Evolutionary conservation across 1,140 invertebrate species (phyloP).

Genomic region (Zaprionus vittiger): DNA sequence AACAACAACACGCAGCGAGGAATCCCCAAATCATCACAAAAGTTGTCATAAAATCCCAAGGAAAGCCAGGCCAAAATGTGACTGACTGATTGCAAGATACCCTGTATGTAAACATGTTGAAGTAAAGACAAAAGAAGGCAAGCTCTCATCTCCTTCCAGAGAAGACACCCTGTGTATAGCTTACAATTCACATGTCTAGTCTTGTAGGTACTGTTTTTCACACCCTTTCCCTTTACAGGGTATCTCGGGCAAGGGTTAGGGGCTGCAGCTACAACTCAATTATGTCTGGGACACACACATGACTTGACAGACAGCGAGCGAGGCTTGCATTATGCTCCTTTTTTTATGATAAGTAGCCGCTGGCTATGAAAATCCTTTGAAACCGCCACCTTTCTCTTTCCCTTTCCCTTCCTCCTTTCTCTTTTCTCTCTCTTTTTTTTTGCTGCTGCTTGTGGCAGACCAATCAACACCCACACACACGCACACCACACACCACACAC

Average conservation of each 20-base stretch:
- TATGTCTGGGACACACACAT: constrained; percentile 74
- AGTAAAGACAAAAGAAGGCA: not conserved
- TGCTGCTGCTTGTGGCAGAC: constrained; percentile 49
- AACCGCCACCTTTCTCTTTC: constrained; percentile 26
- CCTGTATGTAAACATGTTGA: constrained; percentile 1
- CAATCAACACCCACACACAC: constrained; percentile 66
- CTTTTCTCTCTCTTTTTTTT: not conserved
- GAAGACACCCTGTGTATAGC: not conserved
- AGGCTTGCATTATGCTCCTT: constrained; percentile 63
- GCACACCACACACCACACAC: not conserved
- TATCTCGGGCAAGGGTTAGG: constrained; percentile 30
- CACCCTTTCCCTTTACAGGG: not conserved
- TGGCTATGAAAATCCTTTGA: constrained; percentile 79
- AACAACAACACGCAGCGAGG: constrained; percentile 58
- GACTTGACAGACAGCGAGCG: constrained; percentile 72
- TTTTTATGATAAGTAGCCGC: constrained; percentile 82
- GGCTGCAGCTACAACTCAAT: constrained; percentile 69
- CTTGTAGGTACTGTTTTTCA: not conserved
- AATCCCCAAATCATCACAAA: constrained; percentile 68
- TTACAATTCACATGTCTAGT: too few relatives aligned
- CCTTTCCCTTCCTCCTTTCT: constrained; percentile 14
- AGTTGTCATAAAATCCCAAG: constrained; percentile 66
- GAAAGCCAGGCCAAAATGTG: constrained; percentile 2
- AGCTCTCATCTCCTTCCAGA: not conserved
- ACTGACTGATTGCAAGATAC: constrained; percentile 20